These are phyloP conservation scores for Ardeotis arabs DNA, from an alignment of 2,113 vertebrate genomes.

Conservation along the genomic window DNA sequence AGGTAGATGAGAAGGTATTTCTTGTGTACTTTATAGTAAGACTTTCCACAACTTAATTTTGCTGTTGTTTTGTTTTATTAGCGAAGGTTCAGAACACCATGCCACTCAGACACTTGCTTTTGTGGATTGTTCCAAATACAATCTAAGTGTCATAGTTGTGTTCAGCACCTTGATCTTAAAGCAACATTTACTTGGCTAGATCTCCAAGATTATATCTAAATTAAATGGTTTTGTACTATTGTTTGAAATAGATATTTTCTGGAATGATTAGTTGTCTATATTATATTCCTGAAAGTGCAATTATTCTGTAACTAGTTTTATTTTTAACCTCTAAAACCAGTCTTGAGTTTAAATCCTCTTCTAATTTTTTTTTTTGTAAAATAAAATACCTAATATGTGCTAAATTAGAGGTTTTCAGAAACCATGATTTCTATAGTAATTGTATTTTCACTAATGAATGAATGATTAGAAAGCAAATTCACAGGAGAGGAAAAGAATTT, in stretches of 20 bases:
- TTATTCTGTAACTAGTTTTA: not conserved
- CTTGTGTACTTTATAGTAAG: not conserved
- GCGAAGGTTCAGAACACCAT: not conserved
- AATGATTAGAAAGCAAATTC: not conserved
- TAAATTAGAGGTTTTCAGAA: not conserved
- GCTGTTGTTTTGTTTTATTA: not conserved
- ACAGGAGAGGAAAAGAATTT: not conserved
- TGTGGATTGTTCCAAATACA: not conserved
- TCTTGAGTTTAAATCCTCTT: not conserved
- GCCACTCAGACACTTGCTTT: not conserved
- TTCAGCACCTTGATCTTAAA: not conserved
- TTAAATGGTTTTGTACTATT: not conserved
- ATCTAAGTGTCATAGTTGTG: not conserved
- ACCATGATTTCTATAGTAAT: not conserved
- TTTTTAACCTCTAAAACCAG: not conserved
- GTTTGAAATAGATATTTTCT: not conserved
- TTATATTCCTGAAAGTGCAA: not conserved
- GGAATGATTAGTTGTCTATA: not conserved
- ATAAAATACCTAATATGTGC: not conserved
- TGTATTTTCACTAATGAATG: not conserved
- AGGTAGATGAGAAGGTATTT: not conserved
- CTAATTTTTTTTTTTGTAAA: not conserved
- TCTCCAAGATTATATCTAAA: not conserved
- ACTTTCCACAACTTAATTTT: not conserved
- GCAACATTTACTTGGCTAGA: not conserved